Evolutionary conservation across 2,797 vertebrate species (phyloP), one percentile per base, ranked within the genome.

Genomic region (Propithecus perrieri): DNA sequence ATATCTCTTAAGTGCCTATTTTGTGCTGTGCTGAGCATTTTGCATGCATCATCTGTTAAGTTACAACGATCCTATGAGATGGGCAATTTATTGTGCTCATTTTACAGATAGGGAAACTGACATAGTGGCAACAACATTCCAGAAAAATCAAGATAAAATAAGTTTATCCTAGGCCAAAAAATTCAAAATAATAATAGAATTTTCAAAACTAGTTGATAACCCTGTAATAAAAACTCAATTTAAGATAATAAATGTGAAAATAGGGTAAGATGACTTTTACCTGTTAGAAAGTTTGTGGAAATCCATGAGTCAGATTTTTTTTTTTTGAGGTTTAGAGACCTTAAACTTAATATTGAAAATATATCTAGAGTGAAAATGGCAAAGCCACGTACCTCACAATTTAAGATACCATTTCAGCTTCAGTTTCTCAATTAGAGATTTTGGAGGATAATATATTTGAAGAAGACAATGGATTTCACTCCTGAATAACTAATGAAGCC

Each of bases 91-190:
- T 76, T 63, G 9, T 69, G 12, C 4, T 83, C 20, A 69, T 59
- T 74, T 76, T 67, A 20, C 50, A 75, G 41, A 28, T 43, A n/a
- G 46, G 26, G 41, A 94, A 65, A 91, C n/a, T 20, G 28, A 85
- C 53, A 46, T 1, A 69, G n/a, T 57, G 24, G 14, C 63, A 75
- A 59, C 85, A 92, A 48, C 5, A 28, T 69, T 86, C 48, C 93
- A 91, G 79, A 97, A 95, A 94, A 85, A 38, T 67, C 28, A 87
- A 94, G 14, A 67, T 35, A 74, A 72, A 87, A 43, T 76, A 86
- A 80, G 10, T 63, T 94, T n/a, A 24, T 12, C 7, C 5, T 88
- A 30, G 9, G 35, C 65, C 18, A 91, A 90, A 95, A 81, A 26
- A 85, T 86, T 87, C 28, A 89, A 91, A 91, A 55, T 14, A 76